Conservation (phyloP, 2,113 vertebrate species). For the Catharus bicknelli region DNA sequence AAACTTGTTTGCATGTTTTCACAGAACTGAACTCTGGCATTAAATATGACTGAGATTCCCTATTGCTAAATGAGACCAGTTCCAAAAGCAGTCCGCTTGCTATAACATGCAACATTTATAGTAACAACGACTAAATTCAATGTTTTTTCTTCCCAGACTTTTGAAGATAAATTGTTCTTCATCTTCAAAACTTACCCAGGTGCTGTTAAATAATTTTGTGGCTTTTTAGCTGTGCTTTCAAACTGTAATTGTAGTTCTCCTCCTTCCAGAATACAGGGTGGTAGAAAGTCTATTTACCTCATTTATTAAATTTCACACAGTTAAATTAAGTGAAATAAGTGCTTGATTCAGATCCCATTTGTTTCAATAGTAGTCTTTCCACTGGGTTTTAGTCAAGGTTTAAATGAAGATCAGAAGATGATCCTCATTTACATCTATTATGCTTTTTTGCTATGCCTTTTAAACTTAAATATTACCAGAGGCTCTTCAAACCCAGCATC, state of each 20-base stretch:
- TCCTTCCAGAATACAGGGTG: neutral
- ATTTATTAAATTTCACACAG: slow-evolving; percentile 14
- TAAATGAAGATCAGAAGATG: slow-evolving; percentile 38
- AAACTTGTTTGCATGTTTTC: slow-evolving; percentile 7
- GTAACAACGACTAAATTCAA: neutral
- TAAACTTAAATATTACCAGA: neutral
- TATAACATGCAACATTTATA: slow-evolving; percentile 35
- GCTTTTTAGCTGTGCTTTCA: slow-evolving; percentile 43
- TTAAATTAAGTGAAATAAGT: slow-evolving; percentile 29
- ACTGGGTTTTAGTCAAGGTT: neutral
- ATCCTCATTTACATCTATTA: slow-evolving; percentile 41
- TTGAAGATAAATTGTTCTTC: slow-evolving; percentile 48
- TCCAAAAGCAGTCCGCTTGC: slow-evolving; percentile 26
- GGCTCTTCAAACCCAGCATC: slow-evolving; percentile 20
- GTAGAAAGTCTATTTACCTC: neutral
- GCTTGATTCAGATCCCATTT: slow-evolving; percentile 1
- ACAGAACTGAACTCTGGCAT: neutral
- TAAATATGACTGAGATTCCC: neutral
- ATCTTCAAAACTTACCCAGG: slow-evolving; percentile 48
- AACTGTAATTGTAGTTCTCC: slow-evolving; percentile 22
- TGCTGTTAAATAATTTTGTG: slow-evolving; percentile 47
- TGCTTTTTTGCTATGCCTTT: slow-evolving; percentile 36
- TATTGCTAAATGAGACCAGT: neutral
- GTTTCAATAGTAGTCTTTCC: slow-evolving; percentile 14
- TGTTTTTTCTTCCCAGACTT: slow-evolving; percentile 26